Conservation (phyloP, 2,113 vertebrate species). For the Rhinopithecus roxellana region DNA sequence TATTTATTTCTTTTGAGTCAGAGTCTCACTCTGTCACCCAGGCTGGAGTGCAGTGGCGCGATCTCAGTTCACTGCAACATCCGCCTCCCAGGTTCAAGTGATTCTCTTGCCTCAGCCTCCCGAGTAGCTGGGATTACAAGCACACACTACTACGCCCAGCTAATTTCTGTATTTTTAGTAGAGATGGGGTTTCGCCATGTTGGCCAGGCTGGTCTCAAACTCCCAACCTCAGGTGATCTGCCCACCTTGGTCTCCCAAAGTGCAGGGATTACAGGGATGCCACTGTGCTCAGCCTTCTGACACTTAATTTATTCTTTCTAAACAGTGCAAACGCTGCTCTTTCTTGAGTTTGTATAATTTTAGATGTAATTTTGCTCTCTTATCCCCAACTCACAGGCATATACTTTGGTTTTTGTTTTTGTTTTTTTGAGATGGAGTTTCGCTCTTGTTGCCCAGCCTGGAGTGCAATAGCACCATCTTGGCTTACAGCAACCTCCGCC, state of each 20-base stretch:
- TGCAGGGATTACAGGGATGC: not conserved
- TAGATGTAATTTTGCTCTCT: constrained; percentile 24
- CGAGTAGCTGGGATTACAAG: not conserved
- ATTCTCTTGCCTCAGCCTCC: not conserved
- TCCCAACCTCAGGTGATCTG: not conserved
- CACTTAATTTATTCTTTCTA: not conserved
- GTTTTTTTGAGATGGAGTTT: no score
- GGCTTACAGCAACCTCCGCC: no score
- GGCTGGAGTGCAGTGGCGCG: not conserved
- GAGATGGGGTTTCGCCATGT: not conserved
- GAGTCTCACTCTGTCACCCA: not conserved
- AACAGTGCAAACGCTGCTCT: not conserved
- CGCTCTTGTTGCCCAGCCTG: no score
- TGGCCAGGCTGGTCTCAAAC: not conserved
- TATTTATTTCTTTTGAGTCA: no score
- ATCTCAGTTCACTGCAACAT: not conserved
- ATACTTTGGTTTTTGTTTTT: not conserved
- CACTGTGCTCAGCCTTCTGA: no score
- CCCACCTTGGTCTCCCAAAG: not conserved
- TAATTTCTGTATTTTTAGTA: not conserved
- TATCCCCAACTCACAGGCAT: not conserved
- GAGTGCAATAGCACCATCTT: no score
- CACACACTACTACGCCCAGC: not conserved
- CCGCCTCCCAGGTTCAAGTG: not conserved
- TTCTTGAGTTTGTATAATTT: constrained; percentile 2